Conservation (phyloP, 2,888 invertebrate genomes). For the Horisme vitalbata region DNA sequence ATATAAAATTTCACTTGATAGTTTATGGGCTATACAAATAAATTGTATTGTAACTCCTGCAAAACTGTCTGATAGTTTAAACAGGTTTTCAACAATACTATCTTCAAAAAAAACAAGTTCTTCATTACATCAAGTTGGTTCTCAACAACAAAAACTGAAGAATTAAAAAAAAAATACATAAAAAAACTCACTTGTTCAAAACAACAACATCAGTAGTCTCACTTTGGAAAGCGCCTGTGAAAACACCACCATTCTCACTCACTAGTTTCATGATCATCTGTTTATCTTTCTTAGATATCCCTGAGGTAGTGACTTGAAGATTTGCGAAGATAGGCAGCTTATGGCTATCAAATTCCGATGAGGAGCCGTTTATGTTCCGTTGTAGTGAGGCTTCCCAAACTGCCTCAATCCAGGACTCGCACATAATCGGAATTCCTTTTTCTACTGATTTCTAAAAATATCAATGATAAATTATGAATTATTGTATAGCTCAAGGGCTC, state of each 20-base stretch:
- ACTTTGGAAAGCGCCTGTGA: conserved; percentile 77
- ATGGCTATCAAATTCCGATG: conserved; percentile 84
- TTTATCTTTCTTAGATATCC: conserved; percentile 85
- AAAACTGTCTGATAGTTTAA: too few species aligned
- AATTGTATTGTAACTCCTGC: too few species aligned
- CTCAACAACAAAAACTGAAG: too few species aligned
- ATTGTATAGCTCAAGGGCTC: too few species aligned
- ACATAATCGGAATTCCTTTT: conserved; percentile 88
- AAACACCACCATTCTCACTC: conserved; percentile 87
- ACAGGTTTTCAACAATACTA: too few species aligned
- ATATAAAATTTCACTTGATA: too few species aligned
- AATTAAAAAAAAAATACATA: neutral
- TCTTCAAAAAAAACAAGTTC: too few species aligned
- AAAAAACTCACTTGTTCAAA: conserved; percentile 75
- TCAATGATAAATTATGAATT: too few species aligned
- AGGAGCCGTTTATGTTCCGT: conserved; percentile 84
- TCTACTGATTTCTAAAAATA: conserved; percentile 85
- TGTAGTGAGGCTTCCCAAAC: conserved; percentile 89
- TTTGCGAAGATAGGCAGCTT: conserved; percentile 88
- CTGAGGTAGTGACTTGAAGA: conserved; percentile 90
- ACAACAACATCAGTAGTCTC: conserved; percentile 81
- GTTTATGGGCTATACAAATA: too few species aligned
- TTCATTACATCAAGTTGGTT: too few species aligned
- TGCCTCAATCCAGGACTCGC: conserved; percentile 89
- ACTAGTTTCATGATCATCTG: conserved; percentile 86